Conservation (phyloP, 2,888 invertebrate species). For the Pachliopta kotzebuea region DNA sequence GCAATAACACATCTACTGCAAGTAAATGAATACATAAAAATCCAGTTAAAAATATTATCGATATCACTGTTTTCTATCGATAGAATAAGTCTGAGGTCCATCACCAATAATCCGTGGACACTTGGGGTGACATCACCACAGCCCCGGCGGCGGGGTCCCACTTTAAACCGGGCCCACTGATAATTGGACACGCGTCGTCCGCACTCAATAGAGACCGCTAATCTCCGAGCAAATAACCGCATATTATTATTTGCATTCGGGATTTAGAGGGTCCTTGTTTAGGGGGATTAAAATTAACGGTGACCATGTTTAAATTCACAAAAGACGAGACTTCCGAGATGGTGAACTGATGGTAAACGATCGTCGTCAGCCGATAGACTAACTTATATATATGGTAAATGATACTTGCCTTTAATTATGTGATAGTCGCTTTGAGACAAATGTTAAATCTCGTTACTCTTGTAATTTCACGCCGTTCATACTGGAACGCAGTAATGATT, state of each 20-base stretch:
- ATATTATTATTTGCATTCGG: constrained; percentile 40
- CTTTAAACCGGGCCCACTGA: constrained; percentile 29
- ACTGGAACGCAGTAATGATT: no score
- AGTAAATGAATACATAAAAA: no score
- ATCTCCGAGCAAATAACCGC: constrained; percentile 43
- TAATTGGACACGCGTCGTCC: constrained; percentile 42
- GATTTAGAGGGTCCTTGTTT: constrained; percentile 35
- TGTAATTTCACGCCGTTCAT: no score
- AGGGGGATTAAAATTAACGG: constrained; percentile 33
- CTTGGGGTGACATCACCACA: constrained; percentile 18
- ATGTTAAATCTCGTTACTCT: no score
- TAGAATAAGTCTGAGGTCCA: not conserved
- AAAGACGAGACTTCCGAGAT: no score
- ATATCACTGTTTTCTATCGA: constrained; percentile 4
- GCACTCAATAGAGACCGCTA: constrained; percentile 36
- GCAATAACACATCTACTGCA: no score
- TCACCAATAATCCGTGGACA: constrained; percentile 10
- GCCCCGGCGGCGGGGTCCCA: constrained; percentile 16
- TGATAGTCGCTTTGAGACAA: no score
- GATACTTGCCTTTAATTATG: no score
- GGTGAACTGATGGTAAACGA: no score
- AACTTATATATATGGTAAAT: no score
- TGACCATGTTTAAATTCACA: constrained; percentile 16
- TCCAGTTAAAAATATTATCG: no score
- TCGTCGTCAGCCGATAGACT: no score